Evolutionary conservation across 1,140 invertebrate species (phyloP).

Genomic region (Drusus annulatus): DNA sequence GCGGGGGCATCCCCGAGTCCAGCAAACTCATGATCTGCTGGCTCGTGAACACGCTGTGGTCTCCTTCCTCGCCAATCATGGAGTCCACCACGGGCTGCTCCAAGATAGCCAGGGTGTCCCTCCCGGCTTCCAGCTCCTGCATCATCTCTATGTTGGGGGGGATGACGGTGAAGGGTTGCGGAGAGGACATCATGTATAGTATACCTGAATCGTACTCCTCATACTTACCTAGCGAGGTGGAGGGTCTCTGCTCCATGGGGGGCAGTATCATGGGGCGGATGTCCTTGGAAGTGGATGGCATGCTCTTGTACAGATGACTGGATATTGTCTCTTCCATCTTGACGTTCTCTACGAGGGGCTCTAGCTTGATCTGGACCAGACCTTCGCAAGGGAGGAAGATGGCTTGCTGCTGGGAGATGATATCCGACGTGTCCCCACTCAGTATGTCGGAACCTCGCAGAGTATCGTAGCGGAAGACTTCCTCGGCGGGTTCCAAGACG

Average conservation of each 20-base stretch:
- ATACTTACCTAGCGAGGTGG: conserved; percentile 12
- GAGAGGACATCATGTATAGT: conserved; percentile 19
- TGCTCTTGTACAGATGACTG: conserved; percentile 8
- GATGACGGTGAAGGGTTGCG: conserved; percentile 12
- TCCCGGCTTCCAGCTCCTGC: conserved; percentile 1
- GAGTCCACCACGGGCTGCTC: conserved; percentile 61
- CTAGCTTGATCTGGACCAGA: conserved; percentile 13
- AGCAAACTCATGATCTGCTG: conserved; percentile 43
- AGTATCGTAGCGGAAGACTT: conserved; percentile 20
- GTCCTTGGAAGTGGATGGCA: conserved; percentile 29
- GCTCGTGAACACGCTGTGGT: conserved; percentile 44
- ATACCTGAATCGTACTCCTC: conserved; percentile 21
- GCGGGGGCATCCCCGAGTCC: not conserved
- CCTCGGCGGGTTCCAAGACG: not conserved
- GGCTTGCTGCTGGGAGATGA: conserved; percentile 1
- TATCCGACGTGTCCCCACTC: not conserved
- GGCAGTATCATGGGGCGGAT: conserved; percentile 36
- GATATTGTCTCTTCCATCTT: conserved; percentile 36
- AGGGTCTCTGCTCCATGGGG: conserved; percentile 3
- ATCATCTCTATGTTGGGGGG: conserved; percentile 31
- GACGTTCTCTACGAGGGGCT: conserved; percentile 15
- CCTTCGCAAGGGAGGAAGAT: not conserved
- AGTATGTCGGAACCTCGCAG: not conserved
- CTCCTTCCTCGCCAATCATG: conserved; percentile 50
- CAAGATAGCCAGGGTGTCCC: conserved; percentile 59